Base-by-base conservation (phyloP, 2,113 vertebrate genomes). In the Hyaena hyaena region DNA sequence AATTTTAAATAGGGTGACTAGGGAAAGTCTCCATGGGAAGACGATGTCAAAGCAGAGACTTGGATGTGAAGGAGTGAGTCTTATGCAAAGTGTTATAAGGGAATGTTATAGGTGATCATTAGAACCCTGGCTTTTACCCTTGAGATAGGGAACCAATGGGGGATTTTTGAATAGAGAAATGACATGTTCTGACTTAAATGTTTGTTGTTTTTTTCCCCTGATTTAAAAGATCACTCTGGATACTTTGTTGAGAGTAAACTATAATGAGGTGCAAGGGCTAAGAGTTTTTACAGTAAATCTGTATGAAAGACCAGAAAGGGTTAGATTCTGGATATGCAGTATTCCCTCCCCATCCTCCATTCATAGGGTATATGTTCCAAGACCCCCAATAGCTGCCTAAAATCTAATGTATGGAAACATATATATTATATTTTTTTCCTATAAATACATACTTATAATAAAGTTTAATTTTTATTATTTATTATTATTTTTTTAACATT, bases 161-260 rank as follows among this genome's bases (percentile, higher is more conserved):
- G 61, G n/a, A 81, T 69, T 90, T 92, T 85, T 74, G 23, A 97
- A 35, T 71, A 88, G 39, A 76, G 26, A 48, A 93, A 50, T 93
- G 55, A 69, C 8, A 48, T 93, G 5, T 82, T 95, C 48, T 96
- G 79, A 43, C 39, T 80, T 39, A 39, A 39, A 39, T 39, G 39
- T 39, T 39, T 39, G 39, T 39, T 39, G 39, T 39, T 76, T 76
- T 73, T 76, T 76, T 48, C 17, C 5, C 26, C 43, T 31, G 43
- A 76, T 45, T 48, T 76, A 73, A 35, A 93, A 87, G 24, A 83
- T 77, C 50, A 43, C 31, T 91, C 10, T 92, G 73, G 73, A 21
- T 81, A n/a, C 39, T 33, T 76, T 82, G 17, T 87, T 77, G 61
- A 90, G 24, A 86, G 39, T 95, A 89, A 95, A 63, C 73, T 77